phyloP scores from a whole-genome alignment of 53 echinoderm and acorn worm species.

The Glandiceps talaboti region DNA sequence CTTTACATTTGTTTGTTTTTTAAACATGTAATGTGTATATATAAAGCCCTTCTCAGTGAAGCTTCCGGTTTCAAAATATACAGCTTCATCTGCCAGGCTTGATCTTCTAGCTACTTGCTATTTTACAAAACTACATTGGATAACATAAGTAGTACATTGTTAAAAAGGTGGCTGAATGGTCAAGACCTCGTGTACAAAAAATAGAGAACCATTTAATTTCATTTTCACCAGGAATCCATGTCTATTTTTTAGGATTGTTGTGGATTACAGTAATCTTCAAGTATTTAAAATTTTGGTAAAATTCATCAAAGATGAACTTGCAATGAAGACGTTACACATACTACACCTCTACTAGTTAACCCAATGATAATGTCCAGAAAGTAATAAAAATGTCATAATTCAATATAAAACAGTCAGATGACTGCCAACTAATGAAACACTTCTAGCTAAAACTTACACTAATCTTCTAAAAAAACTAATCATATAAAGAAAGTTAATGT shows the following conservation, averaged over 20 bases:
- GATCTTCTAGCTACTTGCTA: not conserved
- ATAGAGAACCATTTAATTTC: not conserved
- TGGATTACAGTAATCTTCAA: not conserved
- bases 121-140: not conserved
- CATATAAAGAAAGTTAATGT: not conserved
- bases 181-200: not conserved
- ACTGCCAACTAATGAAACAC: not conserved
- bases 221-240: not conserved
- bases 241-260: not conserved
- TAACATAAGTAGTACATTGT: not conserved
- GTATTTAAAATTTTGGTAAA: not conserved
- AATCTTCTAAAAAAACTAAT: not conserved
- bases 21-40: too few species aligned
- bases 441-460: not conserved
- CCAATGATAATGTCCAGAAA: not conserved
- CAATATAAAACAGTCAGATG: not conserved
- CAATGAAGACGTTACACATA: not conserved
- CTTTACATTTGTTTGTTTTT: not conserved
- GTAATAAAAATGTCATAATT: not conserved
- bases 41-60: not conserved
- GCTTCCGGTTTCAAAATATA: not conserved
- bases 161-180: not conserved
- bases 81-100: not conserved
- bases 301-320: not conserved
- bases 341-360: not conserved